Base-by-base conservation (phyloP, 2,888 invertebrate species). In the Stictocephala bisonia region DNA sequence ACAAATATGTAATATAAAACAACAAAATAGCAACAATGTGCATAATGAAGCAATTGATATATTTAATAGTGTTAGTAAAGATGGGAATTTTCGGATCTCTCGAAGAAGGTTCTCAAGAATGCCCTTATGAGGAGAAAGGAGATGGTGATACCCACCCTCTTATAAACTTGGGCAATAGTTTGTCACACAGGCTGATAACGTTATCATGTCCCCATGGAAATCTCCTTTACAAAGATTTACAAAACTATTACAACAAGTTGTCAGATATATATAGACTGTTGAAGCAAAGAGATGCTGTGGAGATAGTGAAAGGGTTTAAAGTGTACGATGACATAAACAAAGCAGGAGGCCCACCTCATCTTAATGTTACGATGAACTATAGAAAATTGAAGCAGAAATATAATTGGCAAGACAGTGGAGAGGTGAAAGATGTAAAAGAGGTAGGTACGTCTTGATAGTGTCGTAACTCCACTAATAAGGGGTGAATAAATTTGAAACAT, bases 231-330 rank as follows among this genome's bases (percentile, higher is more conserved):
- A 60, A 60, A 11, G 60, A 60, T 40, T 40, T 60, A 9, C 60
- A 22, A 22, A 3, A 29, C 2, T 60, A 60, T 24, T 60, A 60
- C 40, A 60, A 60, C 40, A 31, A 20, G 2, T 40, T 60, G 20
- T 60, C 60, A 18, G 60, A 60, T 40, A 40, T 60, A 1, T 60
- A 60, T 40, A 60, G 60, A 13, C 31, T 40, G 13, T 13, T 60
- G 22, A 60, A 31, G 11, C 60, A 22, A 9, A 60, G 35, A 40
- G 60, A 60, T 20, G 60, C 13, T 1, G 60, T 22, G 1, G 60
- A 60, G 29, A 60, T 60, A 13, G 60, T 60, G 2, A 60, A 60
- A 18, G 60, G 60, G 13, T 60, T 27, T 27, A 60, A 60, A 35
- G 60, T 60, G 27, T 60, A 60, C 22, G 35, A 60, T 29, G 1